Evolutionary conservation across 1,140 invertebrate genomes (phyloP).

Genomic region (Goniozus legneri): DNA sequence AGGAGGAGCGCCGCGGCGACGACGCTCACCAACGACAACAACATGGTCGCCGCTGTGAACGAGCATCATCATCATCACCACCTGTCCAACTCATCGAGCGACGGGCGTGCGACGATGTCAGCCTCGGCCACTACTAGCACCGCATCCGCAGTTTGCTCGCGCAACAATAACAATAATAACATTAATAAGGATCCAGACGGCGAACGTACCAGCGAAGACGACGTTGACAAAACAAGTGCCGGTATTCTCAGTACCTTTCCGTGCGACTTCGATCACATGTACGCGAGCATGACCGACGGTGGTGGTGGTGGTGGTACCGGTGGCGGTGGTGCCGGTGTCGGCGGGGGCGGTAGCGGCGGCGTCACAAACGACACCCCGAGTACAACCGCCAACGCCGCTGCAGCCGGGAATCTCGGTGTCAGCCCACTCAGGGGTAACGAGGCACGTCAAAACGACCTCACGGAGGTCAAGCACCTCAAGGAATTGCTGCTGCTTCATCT

Average conservation of each 20-base stretch:
- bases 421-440: conserved; percentile 45
- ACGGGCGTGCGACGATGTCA: conserved; percentile 21
- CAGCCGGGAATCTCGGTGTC: conserved; percentile 38
- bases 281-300: conserved; percentile 54
- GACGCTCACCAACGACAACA: conserved; percentile 24
- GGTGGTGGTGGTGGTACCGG: conserved; percentile 27
- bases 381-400: conserved; percentile 29
- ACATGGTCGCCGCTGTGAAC: conserved; percentile 55
- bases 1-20: conserved; percentile 8
- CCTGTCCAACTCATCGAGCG: conserved; percentile 44
- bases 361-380: too few relatives aligned
- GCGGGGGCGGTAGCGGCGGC: too few relatives aligned
- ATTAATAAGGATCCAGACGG: conserved; percentile 10
- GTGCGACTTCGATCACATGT: conserved; percentile 59
- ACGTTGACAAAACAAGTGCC: conserved; percentile 24
- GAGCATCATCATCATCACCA: too few relatives aligned
- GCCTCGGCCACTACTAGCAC: conserved; percentile 16
- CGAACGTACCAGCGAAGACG: conserved; percentile 24
- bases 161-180: conserved; percentile 10
- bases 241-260: conserved; percentile 49
- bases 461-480: conserved; percentile 63
- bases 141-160: background rate
- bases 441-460: conserved; percentile 52
- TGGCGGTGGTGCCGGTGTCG: too few relatives aligned
- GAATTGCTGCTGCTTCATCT: conserved; percentile 68